Conservation (phyloP, 1,140 invertebrate genomes). For the Drosophila navojoa region DNA sequence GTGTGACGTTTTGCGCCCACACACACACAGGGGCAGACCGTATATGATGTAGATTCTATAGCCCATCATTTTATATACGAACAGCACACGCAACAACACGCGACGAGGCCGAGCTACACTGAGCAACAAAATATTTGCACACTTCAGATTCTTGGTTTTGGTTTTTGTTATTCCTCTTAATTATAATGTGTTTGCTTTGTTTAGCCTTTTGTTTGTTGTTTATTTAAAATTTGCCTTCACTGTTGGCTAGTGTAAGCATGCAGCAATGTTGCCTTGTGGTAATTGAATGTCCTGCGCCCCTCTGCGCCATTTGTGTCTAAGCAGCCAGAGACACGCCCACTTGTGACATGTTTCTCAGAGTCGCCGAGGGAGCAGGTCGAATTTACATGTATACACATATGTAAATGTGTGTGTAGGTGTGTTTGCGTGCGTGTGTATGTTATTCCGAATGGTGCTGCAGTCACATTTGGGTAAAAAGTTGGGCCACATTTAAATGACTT, state of each 20-base stretch:
- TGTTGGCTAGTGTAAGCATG: constrained; percentile 35
- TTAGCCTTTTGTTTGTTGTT: background rate
- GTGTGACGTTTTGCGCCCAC: constrained; percentile 28
- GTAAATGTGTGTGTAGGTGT: background rate
- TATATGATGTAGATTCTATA: constrained; percentile 15
- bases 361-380: background rate
- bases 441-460: background rate
- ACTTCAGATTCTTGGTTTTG: constrained; percentile 22
- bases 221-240: constrained; percentile 12
- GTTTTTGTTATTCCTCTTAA: constrained; percentile 1
- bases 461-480: constrained; percentile 5
- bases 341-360: constrained; percentile 20
- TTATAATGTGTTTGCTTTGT: background rate
- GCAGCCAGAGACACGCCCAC: constrained; percentile 29
- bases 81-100: constrained; percentile 39
- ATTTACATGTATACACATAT: background rate
- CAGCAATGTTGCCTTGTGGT: constrained; percentile 5
- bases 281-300: constrained; percentile 46
- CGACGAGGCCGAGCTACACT: constrained; percentile 36
- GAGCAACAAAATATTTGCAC: constrained; percentile 47
- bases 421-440: constrained; percentile 3
- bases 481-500: constrained; percentile 34
- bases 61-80: constrained; percentile 1
- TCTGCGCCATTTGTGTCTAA: constrained; percentile 5
- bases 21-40: constrained; percentile 4